These are phyloP conservation scores for Myiozetetes cayanensis DNA, from an alignment of 2,113 vertebrate genomes.

Conservation along the genomic window DNA sequence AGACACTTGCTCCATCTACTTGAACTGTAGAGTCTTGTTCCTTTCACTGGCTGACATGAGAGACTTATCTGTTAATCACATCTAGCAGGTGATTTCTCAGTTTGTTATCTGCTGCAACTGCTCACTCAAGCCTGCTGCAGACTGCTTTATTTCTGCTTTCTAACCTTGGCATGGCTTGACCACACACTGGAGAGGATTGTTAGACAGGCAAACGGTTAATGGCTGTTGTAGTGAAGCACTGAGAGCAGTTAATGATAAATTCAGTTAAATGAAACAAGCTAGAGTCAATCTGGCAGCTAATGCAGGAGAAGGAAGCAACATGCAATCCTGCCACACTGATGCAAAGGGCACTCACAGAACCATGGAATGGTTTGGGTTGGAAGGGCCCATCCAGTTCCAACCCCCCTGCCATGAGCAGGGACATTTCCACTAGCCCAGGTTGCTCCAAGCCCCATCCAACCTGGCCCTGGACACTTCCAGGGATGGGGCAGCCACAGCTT, in stretches of 20 bases:
- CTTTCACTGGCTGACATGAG: neutral
- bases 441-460: neutral
- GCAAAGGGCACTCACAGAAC: neutral
- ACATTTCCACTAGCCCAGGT: neutral
- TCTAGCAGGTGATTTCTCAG: neutral
- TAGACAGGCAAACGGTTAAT: neutral
- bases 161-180: neutral
- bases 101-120: neutral
- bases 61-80: neutral
- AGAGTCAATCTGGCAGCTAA: neutral
- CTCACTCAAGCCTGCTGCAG: neutral
- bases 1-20: neutral
- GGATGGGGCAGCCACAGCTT: neutral
- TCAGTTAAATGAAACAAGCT: neutral
- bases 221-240: neutral
- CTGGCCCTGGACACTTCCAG: neutral
- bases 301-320: neutral
- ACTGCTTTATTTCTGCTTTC: neutral
- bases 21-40: neutral
- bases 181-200: neutral
- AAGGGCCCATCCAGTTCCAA: neutral
- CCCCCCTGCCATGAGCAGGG: neutral
- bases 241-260: neutral
- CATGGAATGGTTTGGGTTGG: neutral
- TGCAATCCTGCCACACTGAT: neutral